phyloP scores from a whole-genome alignment of 2,113 vertebrate species.

The Seriola dumerili region DNA sequence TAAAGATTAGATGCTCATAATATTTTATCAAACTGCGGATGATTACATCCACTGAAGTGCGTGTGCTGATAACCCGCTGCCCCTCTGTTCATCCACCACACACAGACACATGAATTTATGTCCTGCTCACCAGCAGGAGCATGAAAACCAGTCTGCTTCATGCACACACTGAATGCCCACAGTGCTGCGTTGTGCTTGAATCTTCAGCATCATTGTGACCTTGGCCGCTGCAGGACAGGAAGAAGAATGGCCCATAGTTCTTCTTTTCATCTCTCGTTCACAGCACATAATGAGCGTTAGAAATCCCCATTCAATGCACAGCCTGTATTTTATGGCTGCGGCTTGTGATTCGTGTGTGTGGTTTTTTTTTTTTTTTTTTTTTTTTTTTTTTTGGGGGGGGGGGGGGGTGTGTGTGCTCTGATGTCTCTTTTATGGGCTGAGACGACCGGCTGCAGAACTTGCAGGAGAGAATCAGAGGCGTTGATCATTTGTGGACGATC shows the following conservation, averaged over 20 bases:
- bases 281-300: constrained; percentile 1
- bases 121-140: background rate
- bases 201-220: constrained; percentile 15
- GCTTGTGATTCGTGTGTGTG: constrained; percentile 35
- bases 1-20: background rate
- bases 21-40: background rate
- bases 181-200: background rate
- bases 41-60: background rate
- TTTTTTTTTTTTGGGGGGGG: too few relatives aligned
- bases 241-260: background rate
- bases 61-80: background rate
- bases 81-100: background rate
- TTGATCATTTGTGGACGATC: background rate
- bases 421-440: background rate
- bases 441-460: background rate
- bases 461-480: background rate
- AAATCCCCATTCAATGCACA: background rate
- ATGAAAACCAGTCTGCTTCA: background rate
- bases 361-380: too few relatives aligned
- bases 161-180: background rate
- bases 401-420: too few relatives aligned
- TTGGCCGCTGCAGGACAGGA: constrained; percentile 53
- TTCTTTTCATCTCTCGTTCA: background rate
- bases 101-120: background rate
- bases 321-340: background rate